Evolutionary conservation across 2,888 invertebrate species (phyloP).

Genomic region (Coenonympha arcania): DNA sequence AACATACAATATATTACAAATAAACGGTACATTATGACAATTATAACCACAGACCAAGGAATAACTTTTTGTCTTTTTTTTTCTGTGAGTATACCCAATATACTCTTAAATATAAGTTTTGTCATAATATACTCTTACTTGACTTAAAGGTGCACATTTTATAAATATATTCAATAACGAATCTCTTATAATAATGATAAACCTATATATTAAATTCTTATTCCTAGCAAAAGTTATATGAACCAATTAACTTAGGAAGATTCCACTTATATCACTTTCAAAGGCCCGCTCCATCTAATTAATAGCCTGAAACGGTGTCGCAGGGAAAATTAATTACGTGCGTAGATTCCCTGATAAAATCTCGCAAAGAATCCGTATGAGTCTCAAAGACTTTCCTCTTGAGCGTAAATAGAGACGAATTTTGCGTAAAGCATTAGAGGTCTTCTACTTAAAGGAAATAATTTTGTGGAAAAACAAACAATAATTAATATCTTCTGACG

Average conservation of each 20-base stretch:
- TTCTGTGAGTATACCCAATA: too few species aligned
- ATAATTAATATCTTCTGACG: too few species aligned
- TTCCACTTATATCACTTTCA: constrained; percentile 29
- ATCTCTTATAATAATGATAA: background rate
- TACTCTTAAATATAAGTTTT: too few species aligned
- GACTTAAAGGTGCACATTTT: too few species aligned
- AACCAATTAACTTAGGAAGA: constrained; percentile 28
- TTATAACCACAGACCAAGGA: too few species aligned
- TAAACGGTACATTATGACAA: too few species aligned
- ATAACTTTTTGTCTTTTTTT: too few species aligned
- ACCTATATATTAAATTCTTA: constrained; percentile 4
- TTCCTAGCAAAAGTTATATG: constrained; percentile 11
- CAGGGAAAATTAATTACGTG: constrained; percentile 24
- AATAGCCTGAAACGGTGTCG: constrained; percentile 25
- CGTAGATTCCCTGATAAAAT: constrained; percentile 19
- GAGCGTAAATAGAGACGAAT: background rate
- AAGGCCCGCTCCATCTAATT: constrained; percentile 22
- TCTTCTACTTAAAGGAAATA: background rate
- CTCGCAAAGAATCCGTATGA: constrained; percentile 1
- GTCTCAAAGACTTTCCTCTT: background rate
- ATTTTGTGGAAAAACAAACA: background rate
- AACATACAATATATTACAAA: too few species aligned
- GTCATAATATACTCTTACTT: too few species aligned
- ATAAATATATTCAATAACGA: too few species aligned
- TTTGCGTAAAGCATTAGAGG: too few species aligned